phyloP scores from a whole-genome alignment of 1,140 invertebrate species.

The Drosophila varians region DNA sequence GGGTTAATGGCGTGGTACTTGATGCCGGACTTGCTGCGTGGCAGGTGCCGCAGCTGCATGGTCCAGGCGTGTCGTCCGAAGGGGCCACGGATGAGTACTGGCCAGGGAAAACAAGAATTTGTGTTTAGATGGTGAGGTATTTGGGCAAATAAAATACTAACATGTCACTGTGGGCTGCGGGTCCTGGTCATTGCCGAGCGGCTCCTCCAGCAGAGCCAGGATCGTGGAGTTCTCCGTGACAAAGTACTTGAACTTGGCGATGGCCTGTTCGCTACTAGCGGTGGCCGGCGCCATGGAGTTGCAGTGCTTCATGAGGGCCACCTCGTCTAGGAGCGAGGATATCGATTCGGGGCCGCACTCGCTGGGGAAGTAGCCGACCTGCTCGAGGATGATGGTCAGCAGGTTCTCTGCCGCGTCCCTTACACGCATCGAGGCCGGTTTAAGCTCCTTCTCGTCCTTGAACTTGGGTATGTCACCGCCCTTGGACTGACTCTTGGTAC shows the following conservation, averaged over 20 bases:
- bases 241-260: constrained; percentile 92
- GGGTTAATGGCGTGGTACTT: constrained; percentile 89
- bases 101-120: neutral
- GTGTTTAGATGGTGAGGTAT: neutral
- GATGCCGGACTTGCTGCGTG: constrained; percentile 90
- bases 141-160: constrained; percentile 56
- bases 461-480: constrained; percentile 94
- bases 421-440: constrained; percentile 97
- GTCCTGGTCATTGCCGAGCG: constrained; percentile 92
- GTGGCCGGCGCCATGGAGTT: constrained; percentile 84
- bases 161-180: constrained; percentile 89
- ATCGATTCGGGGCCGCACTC: constrained; percentile 93
- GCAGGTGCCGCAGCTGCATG: constrained; percentile 93
- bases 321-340: constrained; percentile 94
- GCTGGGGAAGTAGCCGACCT: constrained; percentile 93
- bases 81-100: constrained; percentile 93
- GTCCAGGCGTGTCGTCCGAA: constrained; percentile 98
- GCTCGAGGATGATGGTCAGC: constrained; percentile 95
- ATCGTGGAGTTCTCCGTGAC: constrained; percentile 95
- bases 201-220: constrained; percentile 95
- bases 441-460: constrained; percentile 98
- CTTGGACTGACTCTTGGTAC: constrained; percentile 94
- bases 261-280: constrained; percentile 70
- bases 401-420: constrained; percentile 97
- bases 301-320: constrained; percentile 92